Percentiles rank a stretch among this genome's conserved stretches.
phyloP scores from a whole-genome alignment of 37 sponge, comb jelly and placozoan genomes.

The Hexactinellida sp. region DNA sequence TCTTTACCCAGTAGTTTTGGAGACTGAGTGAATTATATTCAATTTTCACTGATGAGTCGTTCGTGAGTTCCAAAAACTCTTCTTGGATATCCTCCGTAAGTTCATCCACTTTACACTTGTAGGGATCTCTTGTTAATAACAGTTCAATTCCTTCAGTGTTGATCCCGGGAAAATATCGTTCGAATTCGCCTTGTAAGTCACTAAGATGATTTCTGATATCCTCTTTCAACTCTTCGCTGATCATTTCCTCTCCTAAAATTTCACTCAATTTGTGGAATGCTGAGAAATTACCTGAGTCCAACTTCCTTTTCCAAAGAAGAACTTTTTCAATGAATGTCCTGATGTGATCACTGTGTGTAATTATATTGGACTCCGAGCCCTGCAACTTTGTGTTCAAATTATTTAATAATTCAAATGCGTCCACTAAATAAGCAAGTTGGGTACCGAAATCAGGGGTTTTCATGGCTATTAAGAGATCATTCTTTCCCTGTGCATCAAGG shows the following conservation, averaged over 20 bases:
- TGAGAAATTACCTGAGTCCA: constrained; percentile 12
- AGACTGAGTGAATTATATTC: constrained; percentile 15
- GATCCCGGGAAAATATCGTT: background rate
- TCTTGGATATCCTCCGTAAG: constrained; percentile 4
- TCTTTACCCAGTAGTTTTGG: constrained; percentile 7
- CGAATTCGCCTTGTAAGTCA: background rate
- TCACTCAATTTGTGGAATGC: constrained; percentile 15
- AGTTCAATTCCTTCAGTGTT: background rate
- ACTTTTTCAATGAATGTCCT: constrained; percentile 12
- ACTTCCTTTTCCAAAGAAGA: constrained; percentile 16
- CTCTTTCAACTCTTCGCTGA: background rate
- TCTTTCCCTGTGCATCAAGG: constrained; percentile 11
- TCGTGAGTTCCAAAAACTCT: constrained; percentile 15
- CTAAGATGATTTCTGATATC: background rate
- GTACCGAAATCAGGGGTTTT: background rate
- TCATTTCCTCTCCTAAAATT: background rate
- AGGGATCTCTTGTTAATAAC: background rate
- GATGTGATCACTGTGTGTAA: constrained; percentile 13
- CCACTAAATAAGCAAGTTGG: constrained; percentile 4
- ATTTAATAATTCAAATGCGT: background rate
- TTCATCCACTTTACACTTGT: background rate
- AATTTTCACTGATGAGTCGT: constrained; percentile 10
- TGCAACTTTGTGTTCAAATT: background rate
- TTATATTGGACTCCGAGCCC: background rate
- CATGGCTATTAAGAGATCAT: constrained; percentile 7